Percentiles rank a stretch among this genome's conserved stretches.
These are phyloP conservation scores for Vannuccia rotundouncinata DNA, from an alignment of 2,888 invertebrate species.

Conservation along the genomic window DNA sequence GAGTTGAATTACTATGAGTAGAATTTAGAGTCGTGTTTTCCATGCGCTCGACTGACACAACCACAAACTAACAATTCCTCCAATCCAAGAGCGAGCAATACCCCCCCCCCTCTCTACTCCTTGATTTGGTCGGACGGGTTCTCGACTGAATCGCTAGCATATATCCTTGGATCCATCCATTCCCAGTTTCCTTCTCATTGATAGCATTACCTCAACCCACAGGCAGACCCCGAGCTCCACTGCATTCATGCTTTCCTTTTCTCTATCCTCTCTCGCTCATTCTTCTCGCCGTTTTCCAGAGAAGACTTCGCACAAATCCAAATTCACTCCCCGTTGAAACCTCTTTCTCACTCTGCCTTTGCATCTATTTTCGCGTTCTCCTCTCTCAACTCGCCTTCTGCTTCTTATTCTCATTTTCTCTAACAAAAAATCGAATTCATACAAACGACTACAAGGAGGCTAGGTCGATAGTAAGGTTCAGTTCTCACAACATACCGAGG, in stretches of 20 bases:
- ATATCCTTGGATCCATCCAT: background rate
- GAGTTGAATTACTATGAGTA: background rate
- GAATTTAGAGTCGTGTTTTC: background rate
- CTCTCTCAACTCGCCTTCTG: background rate
- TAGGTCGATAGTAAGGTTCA: background rate
- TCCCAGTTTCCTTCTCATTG: background rate
- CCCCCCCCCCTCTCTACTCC: background rate
- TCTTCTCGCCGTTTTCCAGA: conserved; percentile 17
- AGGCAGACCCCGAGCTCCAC: background rate
- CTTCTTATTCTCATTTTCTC: background rate
- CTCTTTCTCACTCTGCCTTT: background rate
- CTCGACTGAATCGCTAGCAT: background rate
- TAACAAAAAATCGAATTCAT: background rate
- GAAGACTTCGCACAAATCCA: background rate
- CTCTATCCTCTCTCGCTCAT: background rate
- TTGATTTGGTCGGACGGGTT: no score
- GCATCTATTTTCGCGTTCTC: background rate
- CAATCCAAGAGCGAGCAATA: background rate
- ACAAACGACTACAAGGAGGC: background rate
- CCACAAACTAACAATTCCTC: background rate
- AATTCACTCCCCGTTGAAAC: background rate
- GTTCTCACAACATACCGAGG: background rate
- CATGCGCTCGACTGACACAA: background rate
- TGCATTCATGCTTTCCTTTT: no score
- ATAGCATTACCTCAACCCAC: background rate